Base-by-base conservation (phyloP, 2,797 vertebrate genomes). In the Typhlichthys eigenmanni region DNA sequence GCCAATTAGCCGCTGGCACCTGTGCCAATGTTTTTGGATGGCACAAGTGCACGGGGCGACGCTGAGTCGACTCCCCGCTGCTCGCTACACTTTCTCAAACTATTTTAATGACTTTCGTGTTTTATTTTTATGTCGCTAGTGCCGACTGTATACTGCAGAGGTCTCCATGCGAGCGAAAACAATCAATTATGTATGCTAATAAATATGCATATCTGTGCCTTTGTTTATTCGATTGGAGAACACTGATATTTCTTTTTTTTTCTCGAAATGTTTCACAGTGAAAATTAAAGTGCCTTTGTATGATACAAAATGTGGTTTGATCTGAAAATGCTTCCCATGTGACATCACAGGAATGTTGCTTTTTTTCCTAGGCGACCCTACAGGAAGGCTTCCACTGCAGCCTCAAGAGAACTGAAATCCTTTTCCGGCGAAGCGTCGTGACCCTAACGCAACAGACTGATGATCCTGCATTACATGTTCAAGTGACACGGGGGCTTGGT, bases 171-270 rank as follows among this genome's bases (percentile, higher is more conserved):
- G 12, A 91, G 89, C 80, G 0, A 85, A 88, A 90, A 74, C 0
- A 16, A 90, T 90, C 80, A 85, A 91, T 90, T 88, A 91, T 91
- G 87, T 83, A 91, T 88, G 57, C 71, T 65, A 87, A 91, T 89
- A 91, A 92, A 91, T 83, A 91, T 89, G 87, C 75, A 92, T 90
- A 87, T 90, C 83, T 73, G 72, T 85, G 79, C 83, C 85, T 89
- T 90, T 89, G 88, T 91, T 89, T 88, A 81, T 89, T 87, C 76
- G 73, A 85, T 89, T 80, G 79, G 83, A 82, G 65, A 82, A 79
- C 81, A 79, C 72, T 85, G 76, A 84, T 88, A 82, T 82, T 80
- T 83, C 75, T 79, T 68, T 78, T 72, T 71, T 78, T 78, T 68
- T 66, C 67, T 78, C 67, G 50, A 63, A 58, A 55, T 75, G 82